Percentiles rank a stretch among this genome's conserved stretches.
These are phyloP conservation scores for Crotalus tigris DNA, from an alignment of 2,113 vertebrate species.

Conservation along the genomic window DNA sequence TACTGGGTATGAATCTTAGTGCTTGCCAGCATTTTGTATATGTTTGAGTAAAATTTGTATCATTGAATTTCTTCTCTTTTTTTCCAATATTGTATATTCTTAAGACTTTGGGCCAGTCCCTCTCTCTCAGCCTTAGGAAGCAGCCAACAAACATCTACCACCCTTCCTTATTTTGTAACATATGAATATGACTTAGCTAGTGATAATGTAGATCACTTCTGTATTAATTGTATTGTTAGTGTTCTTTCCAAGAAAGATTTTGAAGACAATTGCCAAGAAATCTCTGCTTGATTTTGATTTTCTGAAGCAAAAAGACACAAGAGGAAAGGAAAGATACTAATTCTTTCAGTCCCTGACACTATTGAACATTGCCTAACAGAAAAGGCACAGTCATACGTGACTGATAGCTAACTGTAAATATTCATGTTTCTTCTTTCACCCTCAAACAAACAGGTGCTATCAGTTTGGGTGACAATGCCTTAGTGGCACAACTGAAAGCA, in stretches of 20 bases:
- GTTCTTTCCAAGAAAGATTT: background rate
- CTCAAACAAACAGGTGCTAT: conserved; percentile 3
- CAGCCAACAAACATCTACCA: background rate
- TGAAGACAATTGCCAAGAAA: background rate
- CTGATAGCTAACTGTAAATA: conserved; percentile 2
- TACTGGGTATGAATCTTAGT: background rate
- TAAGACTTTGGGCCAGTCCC: background rate
- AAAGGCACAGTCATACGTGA: background rate
- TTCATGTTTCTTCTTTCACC: background rate
- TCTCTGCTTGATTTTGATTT: background rate
- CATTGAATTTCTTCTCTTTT: background rate
- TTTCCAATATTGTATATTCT: background rate
- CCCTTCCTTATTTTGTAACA: background rate
- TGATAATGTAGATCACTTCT: background rate
- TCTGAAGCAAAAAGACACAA: background rate
- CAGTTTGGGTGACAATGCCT: background rate
- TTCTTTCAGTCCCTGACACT: background rate
- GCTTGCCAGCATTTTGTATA: background rate
- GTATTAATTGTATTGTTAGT: background rate
- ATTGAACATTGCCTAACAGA: background rate
- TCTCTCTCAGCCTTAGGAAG: background rate
- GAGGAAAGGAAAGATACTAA: background rate
- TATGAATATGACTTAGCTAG: background rate
- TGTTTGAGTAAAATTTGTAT: background rate
- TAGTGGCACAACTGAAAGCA: conserved; percentile 19